Percentiles rank a stretch among this genome's conserved stretches.
phyloP scores from a whole-genome alignment of 2,113 vertebrate species.

The Lepus americanus region DNA sequence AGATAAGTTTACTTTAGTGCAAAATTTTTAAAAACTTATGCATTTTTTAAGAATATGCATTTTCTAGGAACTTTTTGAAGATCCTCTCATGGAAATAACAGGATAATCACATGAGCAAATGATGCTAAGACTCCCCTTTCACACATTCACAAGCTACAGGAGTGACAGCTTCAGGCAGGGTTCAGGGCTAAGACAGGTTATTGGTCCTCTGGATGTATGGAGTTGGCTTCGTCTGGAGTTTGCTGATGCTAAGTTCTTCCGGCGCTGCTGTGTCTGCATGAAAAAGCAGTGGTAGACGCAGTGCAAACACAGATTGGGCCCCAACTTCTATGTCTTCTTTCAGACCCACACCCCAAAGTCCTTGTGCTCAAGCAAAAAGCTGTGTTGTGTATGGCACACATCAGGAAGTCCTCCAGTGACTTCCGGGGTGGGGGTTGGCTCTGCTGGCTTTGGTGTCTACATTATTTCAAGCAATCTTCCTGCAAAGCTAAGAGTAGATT shows the following conservation, averaged over 20 bases:
- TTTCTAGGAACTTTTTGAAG: too few relatives aligned
- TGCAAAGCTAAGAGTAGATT: neutral
- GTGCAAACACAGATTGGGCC: neutral
- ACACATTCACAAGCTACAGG: neutral
- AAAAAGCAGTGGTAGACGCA: neutral
- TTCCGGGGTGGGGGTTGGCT: neutral
- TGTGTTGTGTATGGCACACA: neutral
- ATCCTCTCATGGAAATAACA: neutral
- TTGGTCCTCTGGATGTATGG: neutral
- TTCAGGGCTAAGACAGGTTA: neutral
- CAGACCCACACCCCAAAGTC: neutral
- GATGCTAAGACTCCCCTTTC: neutral
- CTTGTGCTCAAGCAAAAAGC: neutral
- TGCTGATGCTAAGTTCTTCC: neutral
- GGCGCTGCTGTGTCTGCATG: neutral
- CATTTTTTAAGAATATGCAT: too few relatives aligned
- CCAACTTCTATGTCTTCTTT: neutral
- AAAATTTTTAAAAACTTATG: too few relatives aligned
- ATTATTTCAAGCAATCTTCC: neutral
- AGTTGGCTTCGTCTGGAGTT: neutral
- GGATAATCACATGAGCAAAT: neutral
- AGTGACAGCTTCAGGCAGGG: neutral
- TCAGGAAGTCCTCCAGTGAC: neutral
- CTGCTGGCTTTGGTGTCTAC: neutral
- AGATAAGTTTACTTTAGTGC: too few relatives aligned